These are phyloP conservation scores for Mesoclemmys tuberculata DNA, from an alignment of 2,113 vertebrate genomes.

Conservation along the genomic window DNA sequence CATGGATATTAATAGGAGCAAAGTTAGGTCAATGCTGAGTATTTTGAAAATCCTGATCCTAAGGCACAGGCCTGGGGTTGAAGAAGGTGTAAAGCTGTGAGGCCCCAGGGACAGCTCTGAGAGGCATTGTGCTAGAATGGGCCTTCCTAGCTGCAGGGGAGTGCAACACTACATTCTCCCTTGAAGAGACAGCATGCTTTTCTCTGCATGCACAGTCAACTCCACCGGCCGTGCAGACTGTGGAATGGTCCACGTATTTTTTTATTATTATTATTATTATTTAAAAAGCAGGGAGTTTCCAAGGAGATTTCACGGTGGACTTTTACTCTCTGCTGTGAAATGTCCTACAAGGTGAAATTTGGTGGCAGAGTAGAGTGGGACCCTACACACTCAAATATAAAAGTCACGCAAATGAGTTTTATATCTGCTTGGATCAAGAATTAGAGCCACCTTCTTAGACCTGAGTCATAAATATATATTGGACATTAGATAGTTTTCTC, in stretches of 20 bases:
- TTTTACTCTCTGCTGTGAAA: no score
- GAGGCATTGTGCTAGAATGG: neutral
- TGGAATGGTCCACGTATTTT: neutral
- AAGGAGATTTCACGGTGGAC: no score
- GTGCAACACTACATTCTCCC: neutral
- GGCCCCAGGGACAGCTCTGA: neutral
- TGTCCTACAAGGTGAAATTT: no score
- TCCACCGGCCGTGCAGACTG: neutral
- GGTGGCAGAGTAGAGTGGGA: no score
- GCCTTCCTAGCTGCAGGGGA: neutral
- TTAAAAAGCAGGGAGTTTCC: no score
- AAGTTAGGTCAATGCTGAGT: neutral
- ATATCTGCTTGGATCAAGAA: neutral
- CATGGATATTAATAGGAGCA: neutral
- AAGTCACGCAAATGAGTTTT: neutral
- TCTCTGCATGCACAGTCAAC: neutral
- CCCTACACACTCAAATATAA: no score
- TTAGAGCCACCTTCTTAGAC: neutral
- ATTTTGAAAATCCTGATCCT: neutral
- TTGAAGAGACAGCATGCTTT: neutral
- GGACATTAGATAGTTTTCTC: neutral
- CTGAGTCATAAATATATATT: rapidly evolving
- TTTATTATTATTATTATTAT: no score
- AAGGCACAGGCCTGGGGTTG: rapidly evolving
- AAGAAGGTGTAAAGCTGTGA: neutral